A percentile compares a stretch with the other conserved stretches of the same genome.
Conservation (phyloP, 2,888 invertebrate genomes). For the Therioaphis trifolii region DNA sequence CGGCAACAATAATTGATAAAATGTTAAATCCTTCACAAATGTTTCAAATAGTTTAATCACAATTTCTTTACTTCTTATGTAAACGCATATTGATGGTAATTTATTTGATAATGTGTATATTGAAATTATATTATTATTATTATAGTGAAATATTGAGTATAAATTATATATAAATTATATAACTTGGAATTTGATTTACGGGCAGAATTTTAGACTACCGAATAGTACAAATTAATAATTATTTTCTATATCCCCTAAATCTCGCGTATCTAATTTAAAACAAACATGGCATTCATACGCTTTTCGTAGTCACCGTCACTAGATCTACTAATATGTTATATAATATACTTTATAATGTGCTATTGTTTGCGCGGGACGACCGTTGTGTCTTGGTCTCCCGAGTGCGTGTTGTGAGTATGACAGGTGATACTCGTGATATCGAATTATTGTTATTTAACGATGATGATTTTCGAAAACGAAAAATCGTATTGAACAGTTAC, state of each 20-base stretch:
- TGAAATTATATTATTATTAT: not conserved
- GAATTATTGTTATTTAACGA: slow-evolving; percentile 63
- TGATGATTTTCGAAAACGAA: slow-evolving; percentile 63
- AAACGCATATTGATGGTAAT: too few species aligned
- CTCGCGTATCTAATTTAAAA: slow-evolving; percentile 45
- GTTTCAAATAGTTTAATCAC: not conserved
- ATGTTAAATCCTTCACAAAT: not conserved
- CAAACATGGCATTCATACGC: not conserved
- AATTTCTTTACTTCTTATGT: too few species aligned
- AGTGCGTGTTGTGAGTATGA: slow-evolving; percentile 2
- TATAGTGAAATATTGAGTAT: not conserved
- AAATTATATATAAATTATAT: not conserved
- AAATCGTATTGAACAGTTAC: slow-evolving; percentile 52
- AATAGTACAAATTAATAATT: not conserved
- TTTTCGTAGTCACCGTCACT: slow-evolving; percentile 22
- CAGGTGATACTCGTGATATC: slow-evolving; percentile 63
- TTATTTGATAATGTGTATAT: not conserved
- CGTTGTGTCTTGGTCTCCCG: slow-evolving; percentile 22
- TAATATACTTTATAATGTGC: not conserved
- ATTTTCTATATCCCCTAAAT: not conserved
- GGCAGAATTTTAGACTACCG: not conserved
- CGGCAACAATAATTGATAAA: not conserved
- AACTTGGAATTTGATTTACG: not conserved
- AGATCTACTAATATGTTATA: not conserved
- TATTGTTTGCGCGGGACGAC: slow-evolving; percentile 27